phyloP scores from a whole-genome alignment of 2,113 vertebrate genomes.

The Lethenteron reissneri region DNA sequence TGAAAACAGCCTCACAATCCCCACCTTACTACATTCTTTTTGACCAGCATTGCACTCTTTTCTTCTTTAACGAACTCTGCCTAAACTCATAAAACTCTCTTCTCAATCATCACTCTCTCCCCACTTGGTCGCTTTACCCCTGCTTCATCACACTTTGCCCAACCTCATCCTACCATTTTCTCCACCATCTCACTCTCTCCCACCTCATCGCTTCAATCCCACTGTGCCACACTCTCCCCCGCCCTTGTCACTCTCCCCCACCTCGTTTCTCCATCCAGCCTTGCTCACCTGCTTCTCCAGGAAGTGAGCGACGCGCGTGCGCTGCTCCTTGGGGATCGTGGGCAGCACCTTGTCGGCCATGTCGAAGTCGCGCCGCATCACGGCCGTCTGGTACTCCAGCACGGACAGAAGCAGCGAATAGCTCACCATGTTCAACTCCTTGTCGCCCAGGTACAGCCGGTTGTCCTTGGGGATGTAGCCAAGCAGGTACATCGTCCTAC shows the following conservation, averaged over 20 bases:
- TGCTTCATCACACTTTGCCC: too few species aligned
- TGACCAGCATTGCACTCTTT: too few species aligned
- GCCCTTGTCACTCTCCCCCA: neutral
- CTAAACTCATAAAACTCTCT: too few species aligned
- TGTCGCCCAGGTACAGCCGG: conserved; percentile 82
- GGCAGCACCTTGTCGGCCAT: conserved; percentile 97
- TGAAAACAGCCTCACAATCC: too few species aligned
- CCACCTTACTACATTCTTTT: too few species aligned
- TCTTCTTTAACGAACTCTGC: too few species aligned
- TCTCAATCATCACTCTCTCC: too few species aligned
- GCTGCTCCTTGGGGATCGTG: conserved; percentile 90
- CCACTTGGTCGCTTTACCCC: too few species aligned
- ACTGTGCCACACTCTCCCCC: neutral
- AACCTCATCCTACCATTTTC: too few species aligned
- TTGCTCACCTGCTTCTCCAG: conserved; percentile 71
- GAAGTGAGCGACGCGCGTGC: conserved; percentile 89
- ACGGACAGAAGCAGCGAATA: conserved; percentile 87
- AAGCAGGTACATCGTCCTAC: conserved; percentile 86
- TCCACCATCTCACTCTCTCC: neutral
- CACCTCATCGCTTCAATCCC: neutral
- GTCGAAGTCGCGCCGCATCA: conserved; percentile 84
- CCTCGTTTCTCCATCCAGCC: neutral
- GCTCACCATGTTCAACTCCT: conserved; percentile 90
- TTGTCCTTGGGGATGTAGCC: conserved; percentile 98
- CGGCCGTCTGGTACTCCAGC: conserved; percentile 88